Conservation (phyloP, 1,140 invertebrate genomes). For the Schmidtea mediterranea region DNA sequence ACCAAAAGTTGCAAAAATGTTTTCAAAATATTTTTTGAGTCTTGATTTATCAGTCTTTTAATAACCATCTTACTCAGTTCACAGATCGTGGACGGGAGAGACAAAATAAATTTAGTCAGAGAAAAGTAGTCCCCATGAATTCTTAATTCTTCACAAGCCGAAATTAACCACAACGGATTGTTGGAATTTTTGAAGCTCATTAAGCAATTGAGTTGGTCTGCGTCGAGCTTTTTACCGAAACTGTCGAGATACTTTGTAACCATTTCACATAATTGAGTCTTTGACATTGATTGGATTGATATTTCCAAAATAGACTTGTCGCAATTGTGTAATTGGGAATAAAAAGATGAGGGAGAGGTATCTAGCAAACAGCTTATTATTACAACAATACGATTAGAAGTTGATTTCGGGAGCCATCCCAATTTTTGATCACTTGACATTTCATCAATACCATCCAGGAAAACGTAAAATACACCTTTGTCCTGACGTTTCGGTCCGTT, state of each 20-base stretch:
- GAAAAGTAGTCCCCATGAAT: constrained; percentile 21
- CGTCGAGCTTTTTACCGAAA: constrained; percentile 19
- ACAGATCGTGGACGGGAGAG: constrained; percentile 13
- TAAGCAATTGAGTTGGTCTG: constrained; percentile 14
- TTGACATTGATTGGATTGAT: too few species aligned
- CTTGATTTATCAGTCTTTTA: constrained; percentile 14
- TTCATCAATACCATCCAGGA: too few species aligned
- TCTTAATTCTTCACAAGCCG: constrained; percentile 20
- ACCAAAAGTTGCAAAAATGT: background rate
- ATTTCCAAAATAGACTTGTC: too few species aligned
- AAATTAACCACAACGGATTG: constrained; percentile 19
- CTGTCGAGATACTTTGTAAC: constrained; percentile 11
- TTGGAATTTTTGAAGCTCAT: constrained; percentile 12
- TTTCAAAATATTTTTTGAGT: constrained; percentile 8
- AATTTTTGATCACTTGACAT: too few species aligned
- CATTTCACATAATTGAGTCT: constrained; percentile 8
- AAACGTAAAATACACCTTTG: too few species aligned
- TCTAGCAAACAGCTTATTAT: too few species aligned
- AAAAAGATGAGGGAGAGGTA: too few species aligned
- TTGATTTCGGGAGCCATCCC: too few species aligned
- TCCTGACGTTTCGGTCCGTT: too few species aligned
- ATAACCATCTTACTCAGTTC: constrained; percentile 15
- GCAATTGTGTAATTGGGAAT: too few species aligned
- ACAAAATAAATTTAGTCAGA: constrained; percentile 14
- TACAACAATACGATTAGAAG: too few species aligned